phyloP scores from a whole-genome alignment of 1,140 invertebrate genomes.

The Drosophila novamexicana region DNA sequence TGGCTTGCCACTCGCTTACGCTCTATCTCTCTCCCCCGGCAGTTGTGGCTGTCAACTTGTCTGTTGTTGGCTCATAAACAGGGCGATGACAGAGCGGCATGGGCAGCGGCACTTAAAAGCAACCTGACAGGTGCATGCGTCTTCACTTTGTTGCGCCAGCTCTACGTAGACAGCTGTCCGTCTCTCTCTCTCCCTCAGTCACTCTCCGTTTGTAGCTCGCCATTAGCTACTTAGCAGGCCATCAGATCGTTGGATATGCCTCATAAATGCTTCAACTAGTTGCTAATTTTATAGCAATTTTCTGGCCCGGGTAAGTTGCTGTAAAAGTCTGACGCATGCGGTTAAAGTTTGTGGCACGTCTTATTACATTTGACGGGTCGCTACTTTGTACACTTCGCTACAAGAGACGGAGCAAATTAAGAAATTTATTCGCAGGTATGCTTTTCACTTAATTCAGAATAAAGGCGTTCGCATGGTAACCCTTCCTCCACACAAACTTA shows the following conservation, averaged over 20 bases:
- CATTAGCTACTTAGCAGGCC: constrained; percentile 43
- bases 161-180: constrained; percentile 40
- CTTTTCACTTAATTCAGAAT: too few species aligned
- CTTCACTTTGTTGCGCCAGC: constrained; percentile 68
- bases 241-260: constrained; percentile 36
- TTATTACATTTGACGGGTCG: constrained; percentile 4
- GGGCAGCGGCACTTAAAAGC: constrained; percentile 52
- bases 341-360: not conserved
- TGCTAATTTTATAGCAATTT: constrained; percentile 26
- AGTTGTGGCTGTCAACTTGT: constrained; percentile 64
- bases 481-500: not conserved
- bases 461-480: not conserved
- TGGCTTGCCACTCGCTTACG: constrained; percentile 33
- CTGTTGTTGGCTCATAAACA: constrained; percentile 64
- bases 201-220: constrained; percentile 1
- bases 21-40: constrained; percentile 14
- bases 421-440: not conserved
- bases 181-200: constrained; percentile 1
- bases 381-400: not conserved
- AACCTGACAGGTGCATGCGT: constrained; percentile 69
- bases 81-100: constrained; percentile 50
- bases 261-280: constrained; percentile 26
- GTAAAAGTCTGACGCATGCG: not conserved
- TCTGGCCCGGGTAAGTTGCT: not conserved
- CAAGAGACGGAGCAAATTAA: not conserved